Conservation (phyloP, 2,888 invertebrate genomes). For the Pimpla rufipes region DNA sequence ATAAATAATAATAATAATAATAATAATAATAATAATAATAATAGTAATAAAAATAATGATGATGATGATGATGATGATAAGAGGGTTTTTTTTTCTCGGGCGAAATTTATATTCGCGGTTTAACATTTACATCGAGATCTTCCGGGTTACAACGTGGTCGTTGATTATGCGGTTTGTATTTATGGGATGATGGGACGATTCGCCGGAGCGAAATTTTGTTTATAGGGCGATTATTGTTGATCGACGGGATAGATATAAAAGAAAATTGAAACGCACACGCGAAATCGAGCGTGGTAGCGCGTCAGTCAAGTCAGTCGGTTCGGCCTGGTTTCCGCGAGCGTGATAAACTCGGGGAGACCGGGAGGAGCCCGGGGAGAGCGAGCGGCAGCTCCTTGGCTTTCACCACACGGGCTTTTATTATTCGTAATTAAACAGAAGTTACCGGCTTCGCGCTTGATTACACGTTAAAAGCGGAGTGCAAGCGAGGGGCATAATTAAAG, state of each 20-base stretch:
- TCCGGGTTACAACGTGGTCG: background rate
- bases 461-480: slow-evolving; percentile 47
- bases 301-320: background rate
- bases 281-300: slow-evolving; percentile 20
- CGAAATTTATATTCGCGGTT: background rate
- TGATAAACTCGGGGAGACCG: slow-evolving; percentile 46
- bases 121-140: slow-evolving; percentile 8
- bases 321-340: slow-evolving; percentile 53
- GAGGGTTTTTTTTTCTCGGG: background rate
- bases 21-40: no score
- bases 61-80: no score
- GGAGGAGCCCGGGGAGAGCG: background rate
- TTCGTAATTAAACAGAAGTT: slow-evolving; percentile 71
- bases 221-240: slow-evolving; percentile 34
- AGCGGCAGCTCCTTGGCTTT: slow-evolving; percentile 51
- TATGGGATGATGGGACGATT: background rate
- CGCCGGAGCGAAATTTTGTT: background rate
- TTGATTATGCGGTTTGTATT: background rate
- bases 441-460: slow-evolving; percentile 75
- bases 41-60: no score
- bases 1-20: no score
- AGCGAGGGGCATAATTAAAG: slow-evolving; percentile 53
- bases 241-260: slow-evolving; percentile 38
- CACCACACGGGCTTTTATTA: slow-evolving; percentile 59
- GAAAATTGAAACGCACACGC: slow-evolving; percentile 60